A percentile compares a stretch with the other conserved stretches of the same genome.
Evolutionary conservation across 2,113 vertebrate species (phyloP).

Genomic region (Cathartes aura): DNA sequence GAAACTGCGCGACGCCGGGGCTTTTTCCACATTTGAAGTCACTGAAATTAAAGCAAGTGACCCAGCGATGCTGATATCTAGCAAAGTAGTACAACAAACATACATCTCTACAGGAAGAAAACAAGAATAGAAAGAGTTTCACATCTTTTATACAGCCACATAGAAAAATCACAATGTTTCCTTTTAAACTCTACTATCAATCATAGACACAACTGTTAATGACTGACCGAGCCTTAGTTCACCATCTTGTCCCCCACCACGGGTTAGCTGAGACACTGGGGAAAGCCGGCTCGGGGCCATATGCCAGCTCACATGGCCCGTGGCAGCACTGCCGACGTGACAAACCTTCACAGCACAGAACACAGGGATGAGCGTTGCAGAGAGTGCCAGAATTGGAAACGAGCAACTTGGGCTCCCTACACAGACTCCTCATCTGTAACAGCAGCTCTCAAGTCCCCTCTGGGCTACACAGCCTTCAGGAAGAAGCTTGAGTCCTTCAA

Average conservation of each 20-base stretch:
- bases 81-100: background rate
- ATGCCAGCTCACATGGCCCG: accelerated
- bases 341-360: background rate
- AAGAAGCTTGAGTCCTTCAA: accelerated
- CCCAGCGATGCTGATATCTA: accelerated
- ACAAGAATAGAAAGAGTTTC: background rate
- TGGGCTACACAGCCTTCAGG: background rate
- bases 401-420: accelerated
- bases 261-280: accelerated
- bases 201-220: background rate
- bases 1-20: accelerated
- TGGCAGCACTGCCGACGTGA: background rate
- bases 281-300: background rate
- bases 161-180: accelerated
- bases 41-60: background rate
- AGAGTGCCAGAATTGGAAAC: accelerated
- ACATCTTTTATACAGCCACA: background rate
- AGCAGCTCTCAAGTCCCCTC: accelerated
- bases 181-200: background rate
- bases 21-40: background rate
- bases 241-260: accelerated
- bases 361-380: accelerated
- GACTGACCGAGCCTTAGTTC: background rate
- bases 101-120: accelerated
- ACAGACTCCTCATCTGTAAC: accelerated